Percentiles rank a stretch among this genome's conserved stretches.
Evolutionary conservation across 2,888 invertebrate genomes (phyloP).

Genomic region (Chymomyza caudatula): DNA sequence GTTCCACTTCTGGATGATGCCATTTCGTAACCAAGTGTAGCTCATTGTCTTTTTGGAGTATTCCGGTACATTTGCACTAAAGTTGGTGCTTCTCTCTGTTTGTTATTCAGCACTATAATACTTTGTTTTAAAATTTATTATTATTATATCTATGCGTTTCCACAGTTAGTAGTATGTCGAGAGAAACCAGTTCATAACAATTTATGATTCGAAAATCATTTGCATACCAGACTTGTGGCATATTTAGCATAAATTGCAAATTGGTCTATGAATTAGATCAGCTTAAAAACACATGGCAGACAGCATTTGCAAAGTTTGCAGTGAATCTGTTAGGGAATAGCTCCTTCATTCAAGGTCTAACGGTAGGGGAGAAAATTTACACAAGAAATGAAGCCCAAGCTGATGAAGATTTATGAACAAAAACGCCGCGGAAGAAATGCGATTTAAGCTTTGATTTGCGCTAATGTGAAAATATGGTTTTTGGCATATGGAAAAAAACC

Average conservation of each 20-base stretch:
- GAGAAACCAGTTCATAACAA: background rate
- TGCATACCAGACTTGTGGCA: constrained; percentile 30
- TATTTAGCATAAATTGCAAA: constrained; percentile 21
- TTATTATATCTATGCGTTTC: too few relatives aligned
- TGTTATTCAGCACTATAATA: background rate
- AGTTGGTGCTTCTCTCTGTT: background rate
- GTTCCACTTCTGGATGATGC: too few relatives aligned
- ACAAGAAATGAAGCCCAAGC: too few relatives aligned
- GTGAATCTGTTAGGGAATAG: background rate
- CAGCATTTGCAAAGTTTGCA: background rate
- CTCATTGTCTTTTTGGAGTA: too few relatives aligned
- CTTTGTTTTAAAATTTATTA: background rate
- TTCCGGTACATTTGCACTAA: too few relatives aligned
- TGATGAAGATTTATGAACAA: constrained; percentile 61
- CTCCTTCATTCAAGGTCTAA: background rate
- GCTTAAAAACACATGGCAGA: background rate
- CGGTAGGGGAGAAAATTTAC: too few relatives aligned
- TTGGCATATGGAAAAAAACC: constrained; percentile 57
- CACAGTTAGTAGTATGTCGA: background rate
- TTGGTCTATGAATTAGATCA: background rate
- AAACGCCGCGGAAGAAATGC: constrained; percentile 27
- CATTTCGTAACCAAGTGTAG: too few relatives aligned
- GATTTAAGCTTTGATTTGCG: constrained; percentile 44
- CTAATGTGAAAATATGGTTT: constrained; percentile 59
- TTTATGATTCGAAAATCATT: constrained; percentile 19